These are phyloP conservation scores for Diacarnus erythraeanus DNA, from an alignment of 37 sponge, comb jelly and placozoan genomes.

Conservation along the genomic window DNA sequence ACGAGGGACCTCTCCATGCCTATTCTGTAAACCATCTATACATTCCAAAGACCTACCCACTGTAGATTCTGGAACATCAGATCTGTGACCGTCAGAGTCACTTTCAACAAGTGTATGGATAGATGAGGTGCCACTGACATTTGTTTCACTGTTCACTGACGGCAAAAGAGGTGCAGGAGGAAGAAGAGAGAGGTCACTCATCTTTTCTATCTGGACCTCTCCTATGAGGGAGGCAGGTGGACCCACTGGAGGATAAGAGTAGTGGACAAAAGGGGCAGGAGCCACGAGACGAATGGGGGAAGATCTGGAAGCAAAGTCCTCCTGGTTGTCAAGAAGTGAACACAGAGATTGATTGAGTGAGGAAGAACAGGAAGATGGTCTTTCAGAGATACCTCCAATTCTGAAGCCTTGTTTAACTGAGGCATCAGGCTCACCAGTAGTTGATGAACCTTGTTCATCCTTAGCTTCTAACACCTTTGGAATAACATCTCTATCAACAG, in stretches of 20 bases:
- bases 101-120: no score
- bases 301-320: conserved; percentile 2
- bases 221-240: no score
- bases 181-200: neutral
- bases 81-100: no score
- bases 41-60: no score
- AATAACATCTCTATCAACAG: neutral
- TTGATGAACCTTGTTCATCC: neutral
- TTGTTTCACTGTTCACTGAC: no score
- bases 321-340: conserved; percentile 22
- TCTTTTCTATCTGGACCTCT: neutral
- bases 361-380: neutral
- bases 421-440: neutral
- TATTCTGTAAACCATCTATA: no score
- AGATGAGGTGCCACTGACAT: no score
- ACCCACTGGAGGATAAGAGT: neutral
- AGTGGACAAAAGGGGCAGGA: conserved; percentile 8
- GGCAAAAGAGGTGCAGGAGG: conserved; percentile 1
- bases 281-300: conserved; percentile 26
- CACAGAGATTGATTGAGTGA: conserved; percentile 28
- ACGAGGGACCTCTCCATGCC: no score
- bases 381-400: neutral
- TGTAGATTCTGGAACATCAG: no score
- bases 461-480: neutral
- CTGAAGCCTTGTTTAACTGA: neutral